Evolutionary conservation across 2,888 invertebrate genomes (phyloP).

Genomic region (Laothoe populi): DNA sequence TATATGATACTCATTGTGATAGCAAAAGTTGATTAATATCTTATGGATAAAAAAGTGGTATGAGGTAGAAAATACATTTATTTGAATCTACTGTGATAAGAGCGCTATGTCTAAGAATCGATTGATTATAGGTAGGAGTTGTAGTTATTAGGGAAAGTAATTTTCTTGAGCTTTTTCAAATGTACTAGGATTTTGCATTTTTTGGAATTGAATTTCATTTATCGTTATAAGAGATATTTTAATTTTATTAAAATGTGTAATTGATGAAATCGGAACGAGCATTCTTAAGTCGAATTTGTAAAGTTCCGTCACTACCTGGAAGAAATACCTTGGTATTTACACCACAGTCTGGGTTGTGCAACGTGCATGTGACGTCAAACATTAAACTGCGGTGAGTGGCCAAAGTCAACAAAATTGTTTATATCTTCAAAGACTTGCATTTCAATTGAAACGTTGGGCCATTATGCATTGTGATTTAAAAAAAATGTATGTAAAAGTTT

Average conservation of each 20-base stretch:
- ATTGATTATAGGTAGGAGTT: not conserved
- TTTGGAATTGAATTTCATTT: too few species aligned
- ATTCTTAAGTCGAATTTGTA: too few species aligned
- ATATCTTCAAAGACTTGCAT: constrained; percentile 33
- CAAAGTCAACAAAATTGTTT: constrained; percentile 28
- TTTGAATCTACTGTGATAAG: too few species aligned
- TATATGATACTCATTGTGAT: not conserved
- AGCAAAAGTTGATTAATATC: not conserved
- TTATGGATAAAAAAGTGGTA: too few species aligned
- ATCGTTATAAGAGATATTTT: too few species aligned
- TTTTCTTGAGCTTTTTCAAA: not conserved
- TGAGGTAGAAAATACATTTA: too few species aligned
- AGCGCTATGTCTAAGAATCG: too few species aligned
- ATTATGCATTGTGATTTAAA: constrained; percentile 19
- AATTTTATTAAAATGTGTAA: too few species aligned
- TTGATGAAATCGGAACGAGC: too few species aligned
- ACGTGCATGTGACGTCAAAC: not conserved
- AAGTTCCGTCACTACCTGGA: too few species aligned
- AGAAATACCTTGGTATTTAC: too few species aligned
- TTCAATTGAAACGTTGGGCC: constrained; percentile 4
- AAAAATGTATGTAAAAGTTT: constrained; percentile 12
- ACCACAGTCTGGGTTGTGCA: not conserved
- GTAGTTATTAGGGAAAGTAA: not conserved
- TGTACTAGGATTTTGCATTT: too few species aligned
- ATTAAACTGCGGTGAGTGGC: constrained; percentile 5